Base-by-base conservation (phyloP, 2,113 vertebrate species). In the Microtus ochrogaster region DNA sequence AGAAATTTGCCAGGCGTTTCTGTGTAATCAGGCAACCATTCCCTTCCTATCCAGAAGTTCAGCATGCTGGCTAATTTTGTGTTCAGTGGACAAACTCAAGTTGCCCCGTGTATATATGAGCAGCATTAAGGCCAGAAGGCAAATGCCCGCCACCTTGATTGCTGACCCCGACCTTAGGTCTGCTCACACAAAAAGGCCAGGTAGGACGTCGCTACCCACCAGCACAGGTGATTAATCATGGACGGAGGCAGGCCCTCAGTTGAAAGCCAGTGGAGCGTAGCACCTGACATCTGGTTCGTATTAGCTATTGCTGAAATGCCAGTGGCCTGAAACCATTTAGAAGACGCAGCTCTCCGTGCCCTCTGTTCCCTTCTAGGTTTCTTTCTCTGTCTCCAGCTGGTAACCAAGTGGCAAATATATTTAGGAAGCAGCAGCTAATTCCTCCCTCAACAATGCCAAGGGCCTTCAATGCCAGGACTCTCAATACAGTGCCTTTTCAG, bases 161-260 rank as follows among this genome's bases (percentile, higher is more conserved):
- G 81, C 94, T 95, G 82, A 61, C 55, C 88, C 33, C 55, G 87
- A 83, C 79, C 90, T 95, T 87, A n/a, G 88, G 83, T 94, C 39
- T 81, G 7, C 73, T 49, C 76, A 84, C 70, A 94, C 92, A 81
- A 39, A 94, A 94, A 79, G 70, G 63, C 95, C 95, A 97, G 96
- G 97, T 97, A 92, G 89, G 93, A 95, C 72, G 52, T 58, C 58
- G 78, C 96, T 94, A 44, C 92, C 97, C 96, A 93, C 95, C 92
- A 93, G 96, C 78, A 74, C 98, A 98, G 98, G 98, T 98, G 98
- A 98, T 98, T 96, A 97, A 98, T 98, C 98, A 98, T 83, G 47
- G 63, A 88, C 7, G 2, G 47, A 55, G 26, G 94, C 98, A 96
- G 93, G 91, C 81, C 66, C 58, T 28, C 89, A 8, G 85, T 94